Evolutionary conservation across 2,888 invertebrate species (phyloP).

Genomic region (Drosophila recens): DNA sequence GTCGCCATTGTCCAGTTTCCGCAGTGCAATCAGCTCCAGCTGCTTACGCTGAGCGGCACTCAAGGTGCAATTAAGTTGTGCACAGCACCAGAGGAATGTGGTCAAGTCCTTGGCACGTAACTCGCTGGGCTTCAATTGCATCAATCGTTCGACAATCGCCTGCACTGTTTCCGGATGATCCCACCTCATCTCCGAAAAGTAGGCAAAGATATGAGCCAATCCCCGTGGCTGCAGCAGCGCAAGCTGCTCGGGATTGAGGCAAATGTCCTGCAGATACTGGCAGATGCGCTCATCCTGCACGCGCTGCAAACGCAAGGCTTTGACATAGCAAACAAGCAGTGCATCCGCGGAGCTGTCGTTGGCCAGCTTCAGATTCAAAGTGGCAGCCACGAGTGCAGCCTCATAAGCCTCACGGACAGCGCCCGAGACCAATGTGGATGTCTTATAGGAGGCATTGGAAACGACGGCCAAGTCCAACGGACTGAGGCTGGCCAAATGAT

Average conservation of each 20-base stretch:
- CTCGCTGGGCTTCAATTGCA: constrained; percentile 46
- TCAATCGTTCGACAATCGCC: constrained; percentile 51
- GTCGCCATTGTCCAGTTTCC: constrained; percentile 73
- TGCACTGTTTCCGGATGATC: constrained; percentile 64
- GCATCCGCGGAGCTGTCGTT: constrained; percentile 58
- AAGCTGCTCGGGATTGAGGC: constrained; percentile 48
- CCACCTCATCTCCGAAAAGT: constrained; percentile 82
- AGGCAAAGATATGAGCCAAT: constrained; percentile 81
- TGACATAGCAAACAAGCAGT: constrained; percentile 79
- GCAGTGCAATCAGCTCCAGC: constrained; percentile 71
- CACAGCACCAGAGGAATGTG: constrained; percentile 83
- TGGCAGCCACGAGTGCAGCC: constrained; percentile 67
- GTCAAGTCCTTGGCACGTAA: constrained; percentile 82
- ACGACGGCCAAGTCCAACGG: constrained; percentile 80
- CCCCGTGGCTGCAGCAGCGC: constrained; percentile 69
- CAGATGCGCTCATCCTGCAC: constrained; percentile 69
- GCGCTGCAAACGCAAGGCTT: constrained; percentile 81
- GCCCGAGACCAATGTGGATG: constrained; percentile 66
- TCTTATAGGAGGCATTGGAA: constrained; percentile 82
- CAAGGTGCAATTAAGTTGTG: constrained; percentile 73
- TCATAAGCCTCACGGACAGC: constrained; percentile 58
- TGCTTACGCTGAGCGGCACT: constrained; percentile 62
- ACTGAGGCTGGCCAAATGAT: constrained; percentile 68
- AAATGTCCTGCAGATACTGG: constrained; percentile 67
- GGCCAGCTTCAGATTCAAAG: constrained; percentile 47